Conservation (phyloP, 2,797 vertebrate species). For the Valencia hispanica region DNA sequence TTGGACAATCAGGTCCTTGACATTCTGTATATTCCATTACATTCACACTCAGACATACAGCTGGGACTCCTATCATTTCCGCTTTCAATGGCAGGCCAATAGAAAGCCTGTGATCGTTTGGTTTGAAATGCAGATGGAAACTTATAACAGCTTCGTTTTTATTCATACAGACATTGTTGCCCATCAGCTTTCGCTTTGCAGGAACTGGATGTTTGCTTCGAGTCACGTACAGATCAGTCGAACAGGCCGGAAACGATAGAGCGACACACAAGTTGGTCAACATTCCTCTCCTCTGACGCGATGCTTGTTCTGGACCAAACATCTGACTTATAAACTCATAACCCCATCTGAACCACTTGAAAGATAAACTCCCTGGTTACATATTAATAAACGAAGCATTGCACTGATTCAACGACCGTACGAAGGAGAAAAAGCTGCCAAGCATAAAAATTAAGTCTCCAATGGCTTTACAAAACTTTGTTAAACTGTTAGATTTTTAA, state of each 20-base stretch:
- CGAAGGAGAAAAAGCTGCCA: neutral
- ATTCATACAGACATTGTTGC: neutral
- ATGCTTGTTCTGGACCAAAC: constrained; percentile 49
- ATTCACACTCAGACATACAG: neutral
- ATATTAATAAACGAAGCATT: constrained; percentile 14
- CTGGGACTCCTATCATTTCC: neutral
- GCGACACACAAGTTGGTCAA: constrained; percentile 29
- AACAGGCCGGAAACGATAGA: constrained; percentile 37
- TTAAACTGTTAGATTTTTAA: neutral
- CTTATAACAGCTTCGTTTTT: constrained; percentile 7
- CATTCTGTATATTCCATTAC: constrained; percentile 24
- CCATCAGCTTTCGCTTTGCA: constrained; percentile 17
- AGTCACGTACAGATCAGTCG: constrained; percentile 23
- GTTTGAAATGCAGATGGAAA: neutral
- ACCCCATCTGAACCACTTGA: constrained; percentile 31
- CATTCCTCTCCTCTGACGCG: constrained; percentile 69
- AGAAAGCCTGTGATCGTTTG: neutral
- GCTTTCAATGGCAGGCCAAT: neutral
- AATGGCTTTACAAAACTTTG: neutral
- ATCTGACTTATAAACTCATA: constrained; percentile 42
- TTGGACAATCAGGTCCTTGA: constrained; percentile 14
- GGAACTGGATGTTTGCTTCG: constrained; percentile 7
- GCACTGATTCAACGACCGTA: no score
- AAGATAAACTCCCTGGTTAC: constrained; percentile 27
- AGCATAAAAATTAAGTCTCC: neutral